Percentiles rank a stretch among this genome's conserved stretches.
Conservation (phyloP, 1,140 invertebrate genomes). For the Metaphire vulgaris region DNA sequence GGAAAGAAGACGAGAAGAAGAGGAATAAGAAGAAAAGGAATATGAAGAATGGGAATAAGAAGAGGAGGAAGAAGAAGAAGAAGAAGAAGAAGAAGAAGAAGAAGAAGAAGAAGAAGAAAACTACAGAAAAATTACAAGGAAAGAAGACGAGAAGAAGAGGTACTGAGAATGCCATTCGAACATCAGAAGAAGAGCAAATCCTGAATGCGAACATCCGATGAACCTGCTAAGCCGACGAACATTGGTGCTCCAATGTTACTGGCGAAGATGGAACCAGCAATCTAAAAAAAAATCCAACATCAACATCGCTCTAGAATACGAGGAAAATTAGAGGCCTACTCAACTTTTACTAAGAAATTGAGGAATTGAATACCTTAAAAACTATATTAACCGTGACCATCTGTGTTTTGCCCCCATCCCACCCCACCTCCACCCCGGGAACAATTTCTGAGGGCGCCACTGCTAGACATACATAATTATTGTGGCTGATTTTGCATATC, state of each 20-base stretch:
- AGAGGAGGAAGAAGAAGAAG: no score
- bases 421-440: no score
- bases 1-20: no score
- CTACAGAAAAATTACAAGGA: no score
- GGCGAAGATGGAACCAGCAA: constrained; percentile 58
- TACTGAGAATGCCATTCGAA: constrained; percentile 42
- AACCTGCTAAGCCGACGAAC: constrained; percentile 58
- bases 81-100: no score
- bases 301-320: not conserved
- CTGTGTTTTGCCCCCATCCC: not conserved
- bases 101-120: no score
- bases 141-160: no score
- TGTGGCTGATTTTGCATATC: not conserved
- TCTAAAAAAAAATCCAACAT: constrained; percentile 38
- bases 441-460: not conserved
- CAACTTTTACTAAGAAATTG: constrained; percentile 2
- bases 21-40: no score
- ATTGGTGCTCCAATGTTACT: constrained; percentile 57
- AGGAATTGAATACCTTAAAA: not conserved
- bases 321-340: not conserved
- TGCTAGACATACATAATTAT: not conserved
- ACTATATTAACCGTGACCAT: no score
- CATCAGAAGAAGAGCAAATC: constrained; percentile 40
- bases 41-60: no score
- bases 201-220: constrained; percentile 46